phyloP scores from a whole-genome alignment of 2,888 invertebrate species.

The Cheilosia impressa region DNA sequence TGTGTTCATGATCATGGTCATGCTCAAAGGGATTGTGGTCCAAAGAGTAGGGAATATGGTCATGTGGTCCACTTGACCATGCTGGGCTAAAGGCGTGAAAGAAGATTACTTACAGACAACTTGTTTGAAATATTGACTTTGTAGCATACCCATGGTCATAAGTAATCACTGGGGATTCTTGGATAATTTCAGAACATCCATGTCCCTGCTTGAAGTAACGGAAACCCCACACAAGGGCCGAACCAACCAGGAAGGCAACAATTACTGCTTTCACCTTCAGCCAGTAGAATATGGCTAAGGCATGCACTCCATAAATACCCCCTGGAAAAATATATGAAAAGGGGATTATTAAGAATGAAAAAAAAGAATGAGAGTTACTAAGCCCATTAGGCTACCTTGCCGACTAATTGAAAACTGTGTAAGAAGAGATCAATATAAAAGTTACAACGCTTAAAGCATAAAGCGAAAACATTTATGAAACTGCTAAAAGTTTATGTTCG shows the following conservation, averaged over 20 bases:
- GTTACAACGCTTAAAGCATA: too few species aligned
- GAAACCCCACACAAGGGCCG: slow-evolving; percentile 81
- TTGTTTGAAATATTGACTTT: background rate
- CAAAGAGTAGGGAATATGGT: slow-evolving; percentile 79
- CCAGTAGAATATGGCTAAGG: slow-evolving; percentile 82
- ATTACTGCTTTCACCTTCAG: slow-evolving; percentile 82
- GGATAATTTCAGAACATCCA: slow-evolving; percentile 77
- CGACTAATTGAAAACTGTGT: too few species aligned
- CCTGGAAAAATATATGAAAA: slow-evolving; percentile 69
- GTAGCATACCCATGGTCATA: slow-evolving; percentile 82
- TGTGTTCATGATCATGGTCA: slow-evolving; percentile 78
- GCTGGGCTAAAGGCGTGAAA: slow-evolving; percentile 76
- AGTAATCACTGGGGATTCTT: slow-evolving; percentile 76
- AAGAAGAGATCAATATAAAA: too few species aligned
- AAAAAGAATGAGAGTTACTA: too few species aligned
- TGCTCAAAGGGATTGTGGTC: slow-evolving; percentile 79
- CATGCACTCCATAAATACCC: slow-evolving; percentile 80
- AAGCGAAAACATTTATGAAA: too few species aligned
- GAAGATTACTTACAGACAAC: background rate
- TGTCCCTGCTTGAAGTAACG: slow-evolving; percentile 79
- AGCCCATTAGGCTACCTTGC: too few species aligned
- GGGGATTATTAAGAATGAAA: too few species aligned
- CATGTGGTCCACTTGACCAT: slow-evolving; percentile 77
- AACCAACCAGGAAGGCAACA: slow-evolving; percentile 82
- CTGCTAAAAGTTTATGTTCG: too few species aligned